phyloP scores from a whole-genome alignment of 2,888 invertebrate genomes.

The Cremastobaeus sp. region DNA sequence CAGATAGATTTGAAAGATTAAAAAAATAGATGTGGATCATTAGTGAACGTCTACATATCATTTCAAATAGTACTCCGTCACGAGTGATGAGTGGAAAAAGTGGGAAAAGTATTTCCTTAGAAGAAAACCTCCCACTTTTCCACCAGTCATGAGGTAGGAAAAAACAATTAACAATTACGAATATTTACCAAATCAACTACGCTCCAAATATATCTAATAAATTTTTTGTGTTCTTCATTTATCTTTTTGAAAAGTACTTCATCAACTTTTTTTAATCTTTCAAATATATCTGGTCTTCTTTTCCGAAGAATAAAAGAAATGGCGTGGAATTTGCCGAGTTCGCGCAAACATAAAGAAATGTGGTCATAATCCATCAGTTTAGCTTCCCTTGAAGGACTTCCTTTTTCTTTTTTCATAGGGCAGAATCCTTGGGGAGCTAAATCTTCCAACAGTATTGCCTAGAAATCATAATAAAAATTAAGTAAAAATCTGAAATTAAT shows the following conservation, averaged over 20 bases:
- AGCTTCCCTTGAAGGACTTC: constrained; percentile 29
- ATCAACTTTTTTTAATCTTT: constrained; percentile 43
- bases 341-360: constrained; percentile 40
- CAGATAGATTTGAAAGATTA: no score
- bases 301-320: constrained; percentile 60
- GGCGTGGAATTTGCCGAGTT: constrained; percentile 63
- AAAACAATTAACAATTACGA: no score
- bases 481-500: not conserved
- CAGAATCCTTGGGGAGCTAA: constrained; percentile 54
- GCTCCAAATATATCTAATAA: no score
- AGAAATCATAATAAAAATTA: not conserved
- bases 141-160: no score
- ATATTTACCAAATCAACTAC: no score
- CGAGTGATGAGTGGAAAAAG: no score
- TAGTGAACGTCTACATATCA: no score
- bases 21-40: no score
- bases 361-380: constrained; percentile 63
- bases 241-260: constrained; percentile 49
- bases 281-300: constrained; percentile 55
- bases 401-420: constrained; percentile 30
- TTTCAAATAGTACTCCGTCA: no score
- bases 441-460: constrained; percentile 64
- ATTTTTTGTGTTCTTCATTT: no score
- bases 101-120: no score
- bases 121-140: no score